Percentiles rank a stretch among this genome's conserved stretches.
Conservation (phyloP, 2,888 invertebrate genomes). For the Lottia scabra region DNA sequence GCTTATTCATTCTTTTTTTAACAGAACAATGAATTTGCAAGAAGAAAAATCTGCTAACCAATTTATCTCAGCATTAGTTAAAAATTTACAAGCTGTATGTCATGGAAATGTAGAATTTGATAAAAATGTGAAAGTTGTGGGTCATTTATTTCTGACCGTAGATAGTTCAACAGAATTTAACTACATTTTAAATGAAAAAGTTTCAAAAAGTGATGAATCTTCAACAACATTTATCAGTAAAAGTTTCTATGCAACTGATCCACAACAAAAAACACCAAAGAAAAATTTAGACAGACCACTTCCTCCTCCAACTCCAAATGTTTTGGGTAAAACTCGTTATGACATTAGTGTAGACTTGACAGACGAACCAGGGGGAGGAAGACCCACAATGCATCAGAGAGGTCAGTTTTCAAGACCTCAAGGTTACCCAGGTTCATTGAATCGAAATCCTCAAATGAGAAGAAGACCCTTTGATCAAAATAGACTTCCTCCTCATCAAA, state of each 20-base stretch:
- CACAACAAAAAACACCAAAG: conserved; percentile 4
- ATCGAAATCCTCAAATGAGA: neutral
- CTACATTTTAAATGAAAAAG: neutral
- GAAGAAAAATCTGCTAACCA: neutral
- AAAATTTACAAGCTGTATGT: neutral
- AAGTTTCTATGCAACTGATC: conserved; percentile 4
- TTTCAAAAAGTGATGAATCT: neutral
- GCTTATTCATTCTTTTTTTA: neutral
- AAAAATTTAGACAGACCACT: conserved; percentile 1
- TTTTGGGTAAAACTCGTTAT: neutral
- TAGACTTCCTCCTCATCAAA: neutral
- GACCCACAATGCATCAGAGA: neutral
- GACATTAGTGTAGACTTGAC: neutral
- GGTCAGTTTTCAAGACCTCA: neutral
- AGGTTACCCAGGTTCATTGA: neutral
- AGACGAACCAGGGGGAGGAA: neutral
- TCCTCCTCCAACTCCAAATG: neutral
- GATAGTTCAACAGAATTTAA: neutral
- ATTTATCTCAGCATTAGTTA: neutral
- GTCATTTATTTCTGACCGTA: neutral
- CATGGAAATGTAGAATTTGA: neutral
- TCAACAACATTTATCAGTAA: conserved; percentile 5
- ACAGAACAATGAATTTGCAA: neutral
- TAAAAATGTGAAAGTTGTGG: conserved; percentile 7
- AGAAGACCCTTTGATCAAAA: neutral